Base-by-base conservation (phyloP, 1,140 invertebrate genomes). In the Megathymus violae region DNA sequence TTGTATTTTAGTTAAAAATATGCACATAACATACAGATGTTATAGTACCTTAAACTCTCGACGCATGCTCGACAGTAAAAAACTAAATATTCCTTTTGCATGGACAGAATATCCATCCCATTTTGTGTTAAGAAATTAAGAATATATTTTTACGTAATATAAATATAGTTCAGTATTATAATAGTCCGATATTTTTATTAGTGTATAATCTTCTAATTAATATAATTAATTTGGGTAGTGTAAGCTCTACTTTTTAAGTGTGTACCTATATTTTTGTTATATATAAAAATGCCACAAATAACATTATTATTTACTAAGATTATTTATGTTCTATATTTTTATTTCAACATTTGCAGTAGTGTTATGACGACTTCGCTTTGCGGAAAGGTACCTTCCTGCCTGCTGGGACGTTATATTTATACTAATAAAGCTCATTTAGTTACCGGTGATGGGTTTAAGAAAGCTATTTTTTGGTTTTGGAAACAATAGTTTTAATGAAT, bases 301-400 rank as follows among this genome's bases (percentile, higher is more conserved):
- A 64, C 59, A 62, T 69, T 15, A 62, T 58, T 64, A 60, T 38
- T 64, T 59, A 59, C 69, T 69, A 64, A 27, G 67, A 54, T 71
- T 69, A 62, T 62, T 64, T 71, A 71, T 64, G 48, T 66, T 67
- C 70, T 62, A 59, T 64, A 46, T 46, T 58, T 47, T 44, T 27
- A 56, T 56, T 31, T 43, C 15, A 72, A 58, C 44, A 58, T 34
- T 58, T 43, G 16, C 54, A 58, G 41, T 58, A 58, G 76, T 69
- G 65, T 73, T 80, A 78, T 77, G 78, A 85, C 86, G 85, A 89
- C 82, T 88, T 80, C 78, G 88, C 87, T 91, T 91, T 84, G 80
- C 82, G 85, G 85, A 88, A 77, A 82, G 82, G 87, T 86, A 89
- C 90, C 91, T 92, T 92, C 90, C 91, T 92, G 91, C 89, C 89